phyloP scores from a whole-genome alignment of 37 sponge, comb jelly and placozoan species.

The Haliclona indistincta region DNA sequence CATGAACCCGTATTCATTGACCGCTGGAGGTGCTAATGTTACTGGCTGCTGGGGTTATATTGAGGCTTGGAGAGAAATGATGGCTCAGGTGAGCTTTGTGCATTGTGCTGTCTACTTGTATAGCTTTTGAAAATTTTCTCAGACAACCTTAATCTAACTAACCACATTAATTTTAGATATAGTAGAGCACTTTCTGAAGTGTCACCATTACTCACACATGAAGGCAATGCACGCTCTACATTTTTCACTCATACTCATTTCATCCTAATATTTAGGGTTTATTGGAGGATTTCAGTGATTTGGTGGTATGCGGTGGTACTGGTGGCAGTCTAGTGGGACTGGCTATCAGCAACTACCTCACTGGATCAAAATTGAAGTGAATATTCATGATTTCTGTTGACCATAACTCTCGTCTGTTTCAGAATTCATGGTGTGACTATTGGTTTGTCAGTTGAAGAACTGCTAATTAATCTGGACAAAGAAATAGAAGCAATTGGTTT shows the following conservation, averaged over 20 bases:
- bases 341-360: constrained; percentile 77
- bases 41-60: constrained; percentile 86
- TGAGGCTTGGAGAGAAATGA: constrained; percentile 77
- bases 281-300: too few species aligned
- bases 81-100: constrained; percentile 48
- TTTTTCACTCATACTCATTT: too few species aligned
- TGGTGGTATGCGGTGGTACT: constrained; percentile 71
- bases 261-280: too few species aligned
- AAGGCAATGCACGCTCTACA: too few species aligned
- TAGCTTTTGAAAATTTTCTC: background rate
- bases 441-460: background rate
- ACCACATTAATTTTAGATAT: too few species aligned
- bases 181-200: too few species aligned
- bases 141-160: too few species aligned
- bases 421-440: background rate
- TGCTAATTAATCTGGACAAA: background rate
- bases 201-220: too few species aligned
- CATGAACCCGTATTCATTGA: constrained; percentile 64
- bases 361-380: constrained; percentile 72
- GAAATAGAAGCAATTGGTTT: background rate
- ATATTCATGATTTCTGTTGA: background rate
- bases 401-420: background rate
- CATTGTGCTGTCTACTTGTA: background rate
- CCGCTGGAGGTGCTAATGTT: constrained; percentile 75
- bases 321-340: constrained; percentile 75